Base-by-base conservation (phyloP, 2,797 vertebrate genomes). In the Tragopan temminckii region DNA sequence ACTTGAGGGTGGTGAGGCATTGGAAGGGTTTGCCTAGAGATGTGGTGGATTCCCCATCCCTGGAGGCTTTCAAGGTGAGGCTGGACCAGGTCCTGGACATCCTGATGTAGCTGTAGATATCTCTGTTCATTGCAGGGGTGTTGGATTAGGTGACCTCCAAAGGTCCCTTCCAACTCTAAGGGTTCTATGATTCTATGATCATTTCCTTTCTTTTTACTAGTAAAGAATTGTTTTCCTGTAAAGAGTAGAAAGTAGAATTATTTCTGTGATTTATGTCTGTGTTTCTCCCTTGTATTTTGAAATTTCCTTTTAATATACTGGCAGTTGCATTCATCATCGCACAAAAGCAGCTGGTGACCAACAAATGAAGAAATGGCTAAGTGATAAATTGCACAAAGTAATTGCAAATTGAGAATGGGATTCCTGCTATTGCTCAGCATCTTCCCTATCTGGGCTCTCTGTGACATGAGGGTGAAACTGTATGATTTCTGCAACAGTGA, bases 231-330 rank as follows among this genome's bases (percentile, higher is more conserved):
- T 46, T 20, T 27, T 88, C 9, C 62, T 52, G 31, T 75, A 64
- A 75, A 71, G 40, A 13, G 55, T 88, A 78, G 43, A 27, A 90
- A 70, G 18, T 25, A 48, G 5, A 13, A 61, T 88, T 71, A 40
- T 75, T 90, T 93, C 84, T 81, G 15, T 84, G 58, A 77, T 45
- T 53, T 57, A 1, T 29, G 14, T 76, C 52, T 74, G 29, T 45
- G 45, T 69, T 78, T 88, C 66, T 81, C 55, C 64, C 90, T 88
- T 93, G 35, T 87, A 52, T 69, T 86, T 63, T 55, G 67, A 86
- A 90, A 55, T 81, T 81, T 86, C 11, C 50, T n/a, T 81, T 53
- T 81, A 69, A 72, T 29, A 3, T 35, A 13, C n/a, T 58, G 55
- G n/a, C 75, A 88, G 62, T 69, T 88, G 78, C 35, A 90, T 94